Conservation (phyloP, 2,113 vertebrate species). For the Anser cygnoides region DNA sequence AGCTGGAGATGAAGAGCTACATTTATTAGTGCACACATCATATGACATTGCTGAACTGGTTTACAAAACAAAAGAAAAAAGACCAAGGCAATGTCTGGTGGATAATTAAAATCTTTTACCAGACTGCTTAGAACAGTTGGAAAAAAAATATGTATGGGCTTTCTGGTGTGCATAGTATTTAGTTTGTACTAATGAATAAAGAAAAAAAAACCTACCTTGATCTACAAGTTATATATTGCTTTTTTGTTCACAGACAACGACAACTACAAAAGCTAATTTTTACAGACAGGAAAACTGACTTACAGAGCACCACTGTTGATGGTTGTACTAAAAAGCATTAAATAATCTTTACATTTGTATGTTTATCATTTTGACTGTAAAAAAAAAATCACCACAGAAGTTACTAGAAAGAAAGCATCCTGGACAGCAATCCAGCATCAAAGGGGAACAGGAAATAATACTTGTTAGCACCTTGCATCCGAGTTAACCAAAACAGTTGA, state of each 20-base stretch:
- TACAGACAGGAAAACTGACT: not conserved
- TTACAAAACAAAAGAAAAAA: not conserved
- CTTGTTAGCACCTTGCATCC: slow-evolving; percentile 50
- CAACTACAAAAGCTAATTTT: not conserved
- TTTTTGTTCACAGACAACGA: not conserved
- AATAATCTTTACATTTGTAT: not conserved
- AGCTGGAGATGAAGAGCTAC: not conserved
- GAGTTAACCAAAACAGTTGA: slow-evolving; percentile 42
- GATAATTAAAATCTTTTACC: not conserved
- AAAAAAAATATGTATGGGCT: fast-evolving
- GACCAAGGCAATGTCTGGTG: not conserved
- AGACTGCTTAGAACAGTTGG: not conserved
- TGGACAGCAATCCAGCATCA: not conserved
- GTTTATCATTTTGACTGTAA: not conserved
- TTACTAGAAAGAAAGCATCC: not conserved
- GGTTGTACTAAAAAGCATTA: not conserved
- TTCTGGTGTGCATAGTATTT: not conserved
- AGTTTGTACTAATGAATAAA: not conserved
- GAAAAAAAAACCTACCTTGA: not conserved
- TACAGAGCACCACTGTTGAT: not conserved
- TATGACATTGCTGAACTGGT: not conserved
- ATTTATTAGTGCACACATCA: not conserved
- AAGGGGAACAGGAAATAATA: slow-evolving; percentile 6
- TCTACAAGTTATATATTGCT: not conserved
- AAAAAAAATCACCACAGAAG: not conserved